Conservation (phyloP, 1,140 invertebrate species). For the Ruditapes philippinarum region DNA sequence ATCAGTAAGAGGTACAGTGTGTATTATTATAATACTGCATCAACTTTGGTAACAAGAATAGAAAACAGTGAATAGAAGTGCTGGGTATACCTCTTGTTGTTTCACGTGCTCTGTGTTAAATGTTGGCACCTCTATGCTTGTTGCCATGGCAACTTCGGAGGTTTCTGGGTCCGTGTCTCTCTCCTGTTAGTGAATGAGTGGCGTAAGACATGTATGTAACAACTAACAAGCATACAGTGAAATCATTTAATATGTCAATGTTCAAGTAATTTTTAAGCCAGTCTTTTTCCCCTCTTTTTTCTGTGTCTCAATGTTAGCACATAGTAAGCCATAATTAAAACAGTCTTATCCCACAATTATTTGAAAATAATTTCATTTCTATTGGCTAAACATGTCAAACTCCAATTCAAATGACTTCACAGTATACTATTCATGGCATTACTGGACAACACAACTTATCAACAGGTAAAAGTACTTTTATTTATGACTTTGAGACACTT, state of each 20-base stretch:
- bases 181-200: slow-evolving; percentile 61
- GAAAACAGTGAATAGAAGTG: neutral
- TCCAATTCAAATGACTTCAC: no score
- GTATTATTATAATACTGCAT: neutral
- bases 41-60: neutral
- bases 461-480: no score
- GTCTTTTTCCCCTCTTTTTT: no score
- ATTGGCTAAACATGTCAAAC: no score
- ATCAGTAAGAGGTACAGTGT: neutral
- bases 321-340: neutral
- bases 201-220: neutral
- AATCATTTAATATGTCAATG: no score
- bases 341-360: no score
- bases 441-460: no score
- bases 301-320: neutral
- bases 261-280: no score
- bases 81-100: slow-evolving; percentile 25
- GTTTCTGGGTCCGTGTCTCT: slow-evolving; percentile 63
- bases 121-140: slow-evolving; percentile 49
- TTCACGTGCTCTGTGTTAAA: slow-evolving; percentile 46
- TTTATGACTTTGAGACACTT: no score
- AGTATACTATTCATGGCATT: no score
- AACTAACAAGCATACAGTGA: no score
- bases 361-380: no score
- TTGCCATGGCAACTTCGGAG: slow-evolving; percentile 57